These are phyloP conservation scores for Peromyscus aztecus DNA, from an alignment of 2,797 vertebrate genomes.

Conservation along the genomic window DNA sequence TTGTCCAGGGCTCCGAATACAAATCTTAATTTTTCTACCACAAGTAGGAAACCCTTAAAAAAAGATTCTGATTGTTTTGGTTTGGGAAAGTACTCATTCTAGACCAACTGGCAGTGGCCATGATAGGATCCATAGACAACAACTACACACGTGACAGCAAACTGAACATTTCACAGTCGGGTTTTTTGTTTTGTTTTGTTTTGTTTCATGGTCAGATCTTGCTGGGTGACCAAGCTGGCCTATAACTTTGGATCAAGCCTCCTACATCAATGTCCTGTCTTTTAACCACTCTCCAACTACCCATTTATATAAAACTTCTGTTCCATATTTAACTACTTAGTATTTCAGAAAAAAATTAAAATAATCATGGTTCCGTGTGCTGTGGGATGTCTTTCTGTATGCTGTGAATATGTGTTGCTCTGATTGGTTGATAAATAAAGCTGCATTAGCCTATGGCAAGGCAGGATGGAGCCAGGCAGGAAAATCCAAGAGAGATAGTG, in stretches of 20 bases:
- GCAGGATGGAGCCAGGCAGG: no score
- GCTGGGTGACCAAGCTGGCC: not conserved
- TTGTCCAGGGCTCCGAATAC: not conserved
- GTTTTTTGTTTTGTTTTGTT: not conserved
- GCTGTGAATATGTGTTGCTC: no score
- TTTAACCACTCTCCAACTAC: slow-evolving; percentile 45
- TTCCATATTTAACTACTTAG: not conserved
- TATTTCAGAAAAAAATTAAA: slow-evolving; percentile 47
- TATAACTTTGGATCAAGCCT: not conserved
- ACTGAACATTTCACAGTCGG: not conserved
- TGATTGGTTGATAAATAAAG: no score
- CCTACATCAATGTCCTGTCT: not conserved
- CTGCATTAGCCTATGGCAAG: no score
- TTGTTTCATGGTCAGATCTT: not conserved
- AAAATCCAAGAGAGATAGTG: no score
- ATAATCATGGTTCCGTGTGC: not conserved
- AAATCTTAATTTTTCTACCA: slow-evolving; percentile 6
- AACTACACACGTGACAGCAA: not conserved
- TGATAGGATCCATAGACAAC: not conserved
- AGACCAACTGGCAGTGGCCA: not conserved
- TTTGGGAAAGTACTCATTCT: slow-evolving; percentile 22
- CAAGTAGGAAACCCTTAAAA: slow-evolving; percentile 23
- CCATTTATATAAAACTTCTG: slow-evolving; percentile 23
- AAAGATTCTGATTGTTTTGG: slow-evolving; percentile 45
- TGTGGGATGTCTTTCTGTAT: no score